Base-by-base conservation (phyloP, 1,140 invertebrate genomes). In the Tetranychus cinnabarinus region DNA sequence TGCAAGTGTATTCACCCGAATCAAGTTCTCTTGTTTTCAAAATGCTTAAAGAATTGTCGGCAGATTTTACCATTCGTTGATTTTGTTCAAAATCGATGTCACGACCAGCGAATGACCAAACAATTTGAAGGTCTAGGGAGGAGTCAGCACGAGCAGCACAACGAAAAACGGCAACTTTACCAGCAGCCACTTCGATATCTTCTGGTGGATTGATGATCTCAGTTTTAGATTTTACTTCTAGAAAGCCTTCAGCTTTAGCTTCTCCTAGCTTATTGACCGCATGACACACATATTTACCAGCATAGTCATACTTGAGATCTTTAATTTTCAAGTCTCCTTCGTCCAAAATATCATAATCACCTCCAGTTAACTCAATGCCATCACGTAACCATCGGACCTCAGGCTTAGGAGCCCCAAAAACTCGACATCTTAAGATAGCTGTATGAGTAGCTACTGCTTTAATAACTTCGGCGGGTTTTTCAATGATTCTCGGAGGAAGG, bases 371-470 rank as follows among this genome's bases (percentile, higher is more conserved):
- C 71, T 85, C 85, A 67, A 81, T 77, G 31, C 80, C 81, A 66
- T 85, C 84, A 62, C 81, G 81, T 63, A 85, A 79, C 93, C 93
- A 98, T 69, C 87, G 88, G n/a, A 98, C 84, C 62, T 82, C 77
- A 0, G 93, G 90, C 69, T 86, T 86, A 1, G 93, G 93, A 1
- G 92, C 91, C 34, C 91, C 93, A 73, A 91, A 88, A n/a, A 95
- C 89, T 55, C 82, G 79, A 73, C 95, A 98, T 12, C 80, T 86
- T 67, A 98, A 73, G 58, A 79, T 85, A 1, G 91, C 80, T 48
- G 80, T 80, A 54, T 81, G 80, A 0, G 86, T 85, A 69, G 91
- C 85, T 33, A 85, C 86, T 3, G 81, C 78, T 59, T 67, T 67
- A 6, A 67, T 64, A 56, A 84, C 76, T 64, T 86, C 79, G 37